phyloP scores from a whole-genome alignment of 2,888 invertebrate species.

The Tetranychus piercei region DNA sequence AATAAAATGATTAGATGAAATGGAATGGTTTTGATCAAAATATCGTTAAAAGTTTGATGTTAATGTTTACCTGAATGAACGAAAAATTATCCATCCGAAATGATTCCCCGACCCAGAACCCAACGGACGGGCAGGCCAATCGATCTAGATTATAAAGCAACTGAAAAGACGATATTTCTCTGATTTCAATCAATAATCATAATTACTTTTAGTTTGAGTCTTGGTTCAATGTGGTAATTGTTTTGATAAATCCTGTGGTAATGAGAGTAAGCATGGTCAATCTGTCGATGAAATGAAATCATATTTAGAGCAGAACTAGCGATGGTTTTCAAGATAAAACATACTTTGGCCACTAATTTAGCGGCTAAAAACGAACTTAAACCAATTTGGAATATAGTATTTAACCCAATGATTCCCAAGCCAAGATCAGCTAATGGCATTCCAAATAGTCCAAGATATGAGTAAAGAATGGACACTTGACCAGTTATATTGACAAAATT shows the following conservation, averaged over 20 bases:
- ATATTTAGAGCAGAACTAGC: too few relatives aligned
- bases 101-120: background rate
- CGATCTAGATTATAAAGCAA: background rate
- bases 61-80: background rate
- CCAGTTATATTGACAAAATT: background rate
- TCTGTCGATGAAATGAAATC: background rate
- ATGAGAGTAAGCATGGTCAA: background rate
- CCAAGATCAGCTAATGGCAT: background rate
- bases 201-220: background rate
- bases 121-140: background rate
- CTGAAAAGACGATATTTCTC: background rate
- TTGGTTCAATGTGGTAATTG: background rate
- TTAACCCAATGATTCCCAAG: background rate
- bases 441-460: background rate
- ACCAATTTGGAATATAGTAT: background rate
- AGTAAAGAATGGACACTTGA: background rate
- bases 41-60: background rate
- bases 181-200: too few relatives aligned
- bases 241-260: background rate
- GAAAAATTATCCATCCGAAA: background rate
- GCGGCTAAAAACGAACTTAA: background rate
- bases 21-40: background rate
- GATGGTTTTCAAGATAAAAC: background rate
- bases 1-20: background rate
- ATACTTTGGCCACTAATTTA: background rate